Base-by-base conservation (phyloP, 2,888 invertebrate genomes). In the Lepidocyrtoides sp. region DNA sequence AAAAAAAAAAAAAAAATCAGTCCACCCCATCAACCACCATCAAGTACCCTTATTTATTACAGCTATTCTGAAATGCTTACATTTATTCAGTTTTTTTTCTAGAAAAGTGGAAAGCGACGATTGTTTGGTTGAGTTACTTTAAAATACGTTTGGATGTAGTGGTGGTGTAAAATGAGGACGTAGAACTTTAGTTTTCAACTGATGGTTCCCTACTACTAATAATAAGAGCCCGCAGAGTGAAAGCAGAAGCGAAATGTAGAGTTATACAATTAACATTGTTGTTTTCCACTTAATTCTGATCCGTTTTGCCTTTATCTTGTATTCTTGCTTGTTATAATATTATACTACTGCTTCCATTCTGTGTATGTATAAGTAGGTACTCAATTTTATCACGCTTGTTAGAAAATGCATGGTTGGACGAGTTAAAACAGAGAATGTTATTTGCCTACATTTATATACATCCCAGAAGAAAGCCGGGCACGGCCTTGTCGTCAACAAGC, bases 241-340 rank as follows among this genome's bases (percentile, higher is more conserved):
- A 66, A 32, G 29, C 26, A 29, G 8, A 29, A 26, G 26, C 8
- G 57, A 57, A 57, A 57, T 20, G 14, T 12, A 57, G 51, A 14
- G 57, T 57, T 57, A 57, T 20, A 57, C 23, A 20, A 20, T 57
- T 20, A 57, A 57, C 20, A 20, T 57, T 57, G 2, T 10, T 36
- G 36, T 36, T 36, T 36, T 17, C 41, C 41, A 20, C 32, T 84
- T 48, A 66, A 84, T 66, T 51, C 32, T 51, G 48, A 69, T 84
- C 83, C 66, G 66, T 66, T 69, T 51, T 66, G 69, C 83, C 83
- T 29, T 82, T 82, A 63, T 41, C 63, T 41, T 63, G 63, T 82
- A 63, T 82, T 66, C 82, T 82, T 26, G 12, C 83, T 51, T n/a
- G n/a, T n/a, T n/a, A n/a, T n/a, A n/a, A n/a, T n/a, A n/a, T n/a